phyloP scores from a whole-genome alignment of 2,113 vertebrate genomes.

The Sinocyclocheilus anophthalmus region DNA sequence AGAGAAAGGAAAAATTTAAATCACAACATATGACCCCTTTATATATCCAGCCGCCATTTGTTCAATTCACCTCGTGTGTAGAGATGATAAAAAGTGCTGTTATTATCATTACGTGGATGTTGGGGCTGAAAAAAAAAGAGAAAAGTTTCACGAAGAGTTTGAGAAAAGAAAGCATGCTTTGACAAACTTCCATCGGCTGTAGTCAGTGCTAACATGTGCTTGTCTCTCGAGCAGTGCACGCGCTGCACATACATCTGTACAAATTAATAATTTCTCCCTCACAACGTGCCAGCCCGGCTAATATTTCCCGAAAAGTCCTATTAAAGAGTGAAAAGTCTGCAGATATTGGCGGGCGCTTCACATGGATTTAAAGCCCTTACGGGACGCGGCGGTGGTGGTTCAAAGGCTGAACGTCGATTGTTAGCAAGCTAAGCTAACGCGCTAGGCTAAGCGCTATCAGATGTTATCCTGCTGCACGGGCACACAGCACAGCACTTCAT shows the following conservation, averaged over 20 bases:
- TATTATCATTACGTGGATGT: no score
- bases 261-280: not conserved
- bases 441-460: slow-evolving; percentile 7
- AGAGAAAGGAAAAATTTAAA: no score
- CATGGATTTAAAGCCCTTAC: slow-evolving; percentile 8
- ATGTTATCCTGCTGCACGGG: not conserved
- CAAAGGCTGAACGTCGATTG: slow-evolving; percentile 13
- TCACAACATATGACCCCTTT: no score
- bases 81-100: no score
- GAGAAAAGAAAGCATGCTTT: not conserved
- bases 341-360: not conserved
- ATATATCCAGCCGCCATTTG: no score
- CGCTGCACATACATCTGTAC: slow-evolving; percentile 17
- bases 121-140: no score
- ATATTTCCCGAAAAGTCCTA: not conserved
- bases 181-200: slow-evolving; percentile 9
- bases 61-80: no score
- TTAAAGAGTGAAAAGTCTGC: not conserved
- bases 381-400: not conserved
- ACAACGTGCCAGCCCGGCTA: not conserved
- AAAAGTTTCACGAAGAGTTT: not conserved
- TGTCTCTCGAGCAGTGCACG: slow-evolving; percentile 12
- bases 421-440: slow-evolving; percentile 30
- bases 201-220: slow-evolving; percentile 43
- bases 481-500: not conserved